Evolutionary conservation across 2,797 vertebrate genomes (phyloP).

Genomic region (Lepilemur septentrionalis): DNA sequence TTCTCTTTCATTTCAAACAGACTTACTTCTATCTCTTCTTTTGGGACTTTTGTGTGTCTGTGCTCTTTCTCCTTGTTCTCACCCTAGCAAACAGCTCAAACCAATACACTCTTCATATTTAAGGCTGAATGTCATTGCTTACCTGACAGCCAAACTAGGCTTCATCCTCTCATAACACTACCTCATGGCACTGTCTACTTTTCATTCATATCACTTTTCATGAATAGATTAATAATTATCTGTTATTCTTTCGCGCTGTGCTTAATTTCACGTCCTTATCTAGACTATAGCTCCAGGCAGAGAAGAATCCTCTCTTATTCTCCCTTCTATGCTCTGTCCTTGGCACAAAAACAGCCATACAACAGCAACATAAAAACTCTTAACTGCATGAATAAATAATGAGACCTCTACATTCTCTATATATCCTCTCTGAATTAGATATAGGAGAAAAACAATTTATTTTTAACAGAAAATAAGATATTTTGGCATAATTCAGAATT

Average conservation of each 20-base stretch:
- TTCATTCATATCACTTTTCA: not conserved
- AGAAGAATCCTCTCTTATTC: not conserved
- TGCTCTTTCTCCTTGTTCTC: not conserved
- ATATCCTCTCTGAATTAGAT: not conserved
- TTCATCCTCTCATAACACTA: not conserved
- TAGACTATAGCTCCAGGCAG: not conserved
- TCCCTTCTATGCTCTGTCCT: not conserved
- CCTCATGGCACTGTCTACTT: not conserved
- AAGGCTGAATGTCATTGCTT: not conserved
- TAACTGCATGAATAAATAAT: not conserved
- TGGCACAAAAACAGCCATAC: not conserved
- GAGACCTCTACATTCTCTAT: not conserved
- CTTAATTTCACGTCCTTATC: not conserved
- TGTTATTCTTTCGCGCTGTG: not conserved
- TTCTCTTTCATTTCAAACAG: not conserved
- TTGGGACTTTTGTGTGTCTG: rapidly evolving
- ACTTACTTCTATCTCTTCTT: not conserved
- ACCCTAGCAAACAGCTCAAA: not conserved
- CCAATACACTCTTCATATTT: not conserved
- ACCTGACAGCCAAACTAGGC: too few relatives aligned
- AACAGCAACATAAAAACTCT: not conserved
- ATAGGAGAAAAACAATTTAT: not conserved
- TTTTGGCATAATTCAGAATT: not conserved
- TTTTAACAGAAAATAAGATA: not conserved
- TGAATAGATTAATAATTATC: not conserved